Conservation (phyloP, 2,888 invertebrate species). For the Eucera pruinosa region DNA sequence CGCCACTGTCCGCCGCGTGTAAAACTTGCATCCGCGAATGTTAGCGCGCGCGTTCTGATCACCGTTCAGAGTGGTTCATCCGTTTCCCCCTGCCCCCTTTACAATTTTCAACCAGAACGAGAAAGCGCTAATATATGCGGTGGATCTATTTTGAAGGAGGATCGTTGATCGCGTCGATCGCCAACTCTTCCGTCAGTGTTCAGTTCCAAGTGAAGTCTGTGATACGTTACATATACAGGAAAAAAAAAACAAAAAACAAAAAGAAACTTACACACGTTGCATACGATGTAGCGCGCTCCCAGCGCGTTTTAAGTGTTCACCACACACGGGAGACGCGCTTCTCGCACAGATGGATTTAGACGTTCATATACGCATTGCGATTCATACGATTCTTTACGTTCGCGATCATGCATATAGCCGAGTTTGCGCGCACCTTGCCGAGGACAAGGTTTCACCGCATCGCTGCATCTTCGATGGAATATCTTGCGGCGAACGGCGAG, state of each 20-base stretch:
- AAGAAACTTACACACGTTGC: conserved; percentile 15
- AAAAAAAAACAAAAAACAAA: no score
- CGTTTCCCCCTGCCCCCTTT: no score
- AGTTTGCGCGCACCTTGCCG: conserved; percentile 27
- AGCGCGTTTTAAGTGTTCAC: conserved; percentile 3
- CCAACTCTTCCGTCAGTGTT: conserved; percentile 67
- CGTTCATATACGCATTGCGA: conserved; percentile 1
- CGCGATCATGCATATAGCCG: conserved; percentile 4
- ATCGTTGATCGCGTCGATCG: not conserved
- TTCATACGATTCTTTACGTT: conserved; percentile 18
- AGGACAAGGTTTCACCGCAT: conserved; percentile 25
- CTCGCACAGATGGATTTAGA: conserved; percentile 40
- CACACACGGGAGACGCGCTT: conserved; percentile 4
- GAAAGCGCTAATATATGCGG: conserved; percentile 1
- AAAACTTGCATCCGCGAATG: not conserved
- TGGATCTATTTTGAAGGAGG: not conserved
- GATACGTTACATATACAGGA: conserved; percentile 73
- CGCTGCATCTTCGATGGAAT: not conserved
- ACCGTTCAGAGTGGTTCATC: no score
- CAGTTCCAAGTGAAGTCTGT: conserved; percentile 79
- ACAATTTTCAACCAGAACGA: not conserved
- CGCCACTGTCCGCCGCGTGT: no score
- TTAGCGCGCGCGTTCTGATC: not conserved
- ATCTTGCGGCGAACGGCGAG: no score
- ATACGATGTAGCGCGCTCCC: conserved; percentile 6